A percentile compares a stretch with the other conserved stretches of the same genome.
Conservation (phyloP, 2,113 vertebrate species). For the Laterallus jamaicensis region DNA sequence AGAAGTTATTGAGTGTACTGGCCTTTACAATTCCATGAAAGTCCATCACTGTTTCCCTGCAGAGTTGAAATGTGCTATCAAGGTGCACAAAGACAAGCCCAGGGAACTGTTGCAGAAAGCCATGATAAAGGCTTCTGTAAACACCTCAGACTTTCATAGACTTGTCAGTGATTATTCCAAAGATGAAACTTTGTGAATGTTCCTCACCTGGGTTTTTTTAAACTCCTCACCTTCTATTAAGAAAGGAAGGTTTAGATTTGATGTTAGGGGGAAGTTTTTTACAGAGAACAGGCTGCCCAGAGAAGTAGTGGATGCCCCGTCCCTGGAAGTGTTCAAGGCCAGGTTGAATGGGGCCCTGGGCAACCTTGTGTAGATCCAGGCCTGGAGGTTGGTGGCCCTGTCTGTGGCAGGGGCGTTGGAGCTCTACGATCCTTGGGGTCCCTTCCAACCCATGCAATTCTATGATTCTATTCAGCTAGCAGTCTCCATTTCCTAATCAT, state of each 20-base stretch:
- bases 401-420: no score
- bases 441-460: no score
- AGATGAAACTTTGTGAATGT: background rate
- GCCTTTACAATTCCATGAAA: background rate
- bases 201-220: background rate
- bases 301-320: no score
- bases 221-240: background rate
- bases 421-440: no score
- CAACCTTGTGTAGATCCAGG: no score
- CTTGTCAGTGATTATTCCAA: background rate
- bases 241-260: no score
- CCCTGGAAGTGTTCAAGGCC: no score
- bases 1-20: background rate
- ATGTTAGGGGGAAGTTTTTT: no score
- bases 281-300: no score
- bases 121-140: background rate
- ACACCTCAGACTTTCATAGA: background rate
- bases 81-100: background rate
- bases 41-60: background rate
- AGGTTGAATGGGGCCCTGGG: no score
- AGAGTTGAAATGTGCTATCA: background rate
- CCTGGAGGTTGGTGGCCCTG: no score
- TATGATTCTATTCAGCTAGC: background rate
- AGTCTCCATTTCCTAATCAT: background rate
- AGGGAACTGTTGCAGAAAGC: background rate